Evolutionary conservation across 2,888 invertebrate species (phyloP).

Genomic region (Plagiodera versicolora): DNA sequence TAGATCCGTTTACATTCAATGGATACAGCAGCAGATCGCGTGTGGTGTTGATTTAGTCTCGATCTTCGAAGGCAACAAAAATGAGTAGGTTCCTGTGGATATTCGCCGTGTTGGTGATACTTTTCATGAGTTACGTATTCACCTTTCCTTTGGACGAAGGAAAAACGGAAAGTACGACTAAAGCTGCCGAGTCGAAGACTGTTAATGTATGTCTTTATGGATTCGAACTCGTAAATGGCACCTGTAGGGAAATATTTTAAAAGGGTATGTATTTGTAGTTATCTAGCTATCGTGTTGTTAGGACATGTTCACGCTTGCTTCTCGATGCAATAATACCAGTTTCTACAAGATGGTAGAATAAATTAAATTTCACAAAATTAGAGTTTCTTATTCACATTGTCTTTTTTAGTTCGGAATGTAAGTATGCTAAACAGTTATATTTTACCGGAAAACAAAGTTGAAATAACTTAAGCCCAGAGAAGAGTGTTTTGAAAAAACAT

Average conservation of each 20-base stretch:
- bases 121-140: slow-evolving; percentile 3
- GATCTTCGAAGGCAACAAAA: slow-evolving; percentile 1
- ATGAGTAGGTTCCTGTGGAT: slow-evolving; percentile 8
- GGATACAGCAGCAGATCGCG: slow-evolving; percentile 4
- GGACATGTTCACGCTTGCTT: too few relatives aligned
- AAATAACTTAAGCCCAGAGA: too few relatives aligned
- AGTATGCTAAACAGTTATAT: too few relatives aligned
- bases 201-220: slow-evolving; percentile 8
- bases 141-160: slow-evolving; percentile 2
- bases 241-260: slow-evolving; percentile 4
- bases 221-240: slow-evolving; percentile 8
- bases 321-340: too few relatives aligned
- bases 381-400: too few relatives aligned
- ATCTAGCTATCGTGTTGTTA: too few relatives aligned
- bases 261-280: background rate
- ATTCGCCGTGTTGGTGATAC: slow-evolving; percentile 2
- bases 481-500: too few relatives aligned
- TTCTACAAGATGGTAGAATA: too few relatives aligned
- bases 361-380: too few relatives aligned
- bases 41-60: slow-evolving; percentile 8
- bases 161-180: background rate
- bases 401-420: too few relatives aligned
- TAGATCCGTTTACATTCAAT: background rate
- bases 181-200: background rate
- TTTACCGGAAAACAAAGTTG: too few relatives aligned